These are phyloP conservation scores for Scophthalmus maximus DNA, from an alignment of 2,113 vertebrate genomes.

Conservation along the genomic window DNA sequence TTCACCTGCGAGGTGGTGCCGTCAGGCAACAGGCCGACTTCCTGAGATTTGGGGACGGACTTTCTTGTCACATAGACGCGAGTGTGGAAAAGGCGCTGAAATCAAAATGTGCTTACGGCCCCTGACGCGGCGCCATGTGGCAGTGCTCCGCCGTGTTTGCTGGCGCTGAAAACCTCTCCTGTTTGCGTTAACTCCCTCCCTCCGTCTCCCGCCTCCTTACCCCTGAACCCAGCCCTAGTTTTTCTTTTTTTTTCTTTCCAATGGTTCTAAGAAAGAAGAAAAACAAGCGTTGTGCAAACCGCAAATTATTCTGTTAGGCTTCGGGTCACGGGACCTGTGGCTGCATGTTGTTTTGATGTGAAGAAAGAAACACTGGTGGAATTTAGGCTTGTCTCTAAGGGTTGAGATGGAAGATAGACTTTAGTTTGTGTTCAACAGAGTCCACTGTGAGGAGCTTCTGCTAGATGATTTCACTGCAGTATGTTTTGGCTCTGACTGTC, in stretches of 20 bases:
- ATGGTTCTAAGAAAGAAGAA: neutral
- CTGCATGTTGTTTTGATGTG: neutral
- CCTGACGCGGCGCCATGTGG: conserved; percentile 26
- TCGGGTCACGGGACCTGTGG: no score
- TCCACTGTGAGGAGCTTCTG: no score
- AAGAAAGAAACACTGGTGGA: no score
- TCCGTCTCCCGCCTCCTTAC: neutral
- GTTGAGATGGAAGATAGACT: no score
- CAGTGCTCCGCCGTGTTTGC: conserved; percentile 17
- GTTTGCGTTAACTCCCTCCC: conserved; percentile 11
- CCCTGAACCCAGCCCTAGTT: neutral
- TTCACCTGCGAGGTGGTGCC: neutral
- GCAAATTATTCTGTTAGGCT: conserved; percentile 13
- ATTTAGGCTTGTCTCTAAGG: no score
- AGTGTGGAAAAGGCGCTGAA: conserved; percentile 4
- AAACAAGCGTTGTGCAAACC: neutral
- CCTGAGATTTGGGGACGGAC: neutral
- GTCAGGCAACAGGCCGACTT: neutral
- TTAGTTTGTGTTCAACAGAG: no score
- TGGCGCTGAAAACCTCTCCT: conserved; percentile 11
- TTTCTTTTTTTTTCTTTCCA: conserved; percentile 1
- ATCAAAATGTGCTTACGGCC: neutral
- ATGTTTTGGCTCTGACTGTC: no score
- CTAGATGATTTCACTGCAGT: no score
- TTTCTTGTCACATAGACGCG: neutral